These are phyloP conservation scores for Aix galericulata DNA, from an alignment of 2,113 vertebrate genomes.

Conservation along the genomic window DNA sequence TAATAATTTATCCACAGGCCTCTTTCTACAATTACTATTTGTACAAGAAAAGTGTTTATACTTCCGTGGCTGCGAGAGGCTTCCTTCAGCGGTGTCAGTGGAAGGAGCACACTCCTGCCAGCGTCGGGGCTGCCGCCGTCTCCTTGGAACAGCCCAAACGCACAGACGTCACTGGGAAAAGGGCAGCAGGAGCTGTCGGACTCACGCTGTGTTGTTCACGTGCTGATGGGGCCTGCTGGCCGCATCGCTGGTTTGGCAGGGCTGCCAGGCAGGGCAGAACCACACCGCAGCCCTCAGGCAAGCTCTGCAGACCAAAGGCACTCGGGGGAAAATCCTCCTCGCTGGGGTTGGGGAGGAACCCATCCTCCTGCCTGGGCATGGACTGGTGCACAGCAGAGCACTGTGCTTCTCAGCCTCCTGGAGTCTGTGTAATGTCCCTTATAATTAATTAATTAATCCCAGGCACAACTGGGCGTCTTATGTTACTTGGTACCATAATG, in stretches of 20 bases:
- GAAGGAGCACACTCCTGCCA: accelerated
- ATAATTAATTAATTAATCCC: background rate
- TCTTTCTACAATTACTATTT: constrained; percentile 68
- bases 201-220: accelerated
- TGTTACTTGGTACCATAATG: background rate
- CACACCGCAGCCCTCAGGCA: accelerated
- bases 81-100: background rate
- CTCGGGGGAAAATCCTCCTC: accelerated
- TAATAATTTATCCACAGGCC: constrained; percentile 80
- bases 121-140: accelerated
- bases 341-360: accelerated
- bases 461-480: background rate
- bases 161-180: background rate
- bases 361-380: accelerated
- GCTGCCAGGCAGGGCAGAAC: background rate
- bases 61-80: background rate
- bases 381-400: accelerated
- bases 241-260: background rate
- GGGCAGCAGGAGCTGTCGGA: background rate
- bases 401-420: background rate
- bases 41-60: constrained; percentile 53
- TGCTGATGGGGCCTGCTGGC: accelerated
- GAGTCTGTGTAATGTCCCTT: background rate
- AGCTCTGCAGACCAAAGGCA: background rate
- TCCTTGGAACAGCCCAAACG: background rate